These are phyloP conservation scores for Ennomos quercinarius DNA, from an alignment of 2,888 invertebrate species.

Conservation along the genomic window DNA sequence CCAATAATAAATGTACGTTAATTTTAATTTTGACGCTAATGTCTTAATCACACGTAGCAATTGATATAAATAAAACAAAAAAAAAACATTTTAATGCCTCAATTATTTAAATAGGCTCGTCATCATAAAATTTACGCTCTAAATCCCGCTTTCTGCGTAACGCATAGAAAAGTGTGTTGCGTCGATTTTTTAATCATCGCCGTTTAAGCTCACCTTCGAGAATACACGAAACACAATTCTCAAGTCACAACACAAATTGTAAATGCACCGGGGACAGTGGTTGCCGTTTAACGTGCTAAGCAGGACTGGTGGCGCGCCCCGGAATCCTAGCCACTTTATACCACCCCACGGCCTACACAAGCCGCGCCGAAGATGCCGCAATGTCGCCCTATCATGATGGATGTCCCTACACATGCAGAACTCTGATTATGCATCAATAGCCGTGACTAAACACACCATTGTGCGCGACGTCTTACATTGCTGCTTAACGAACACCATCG, in stretches of 20 bases:
- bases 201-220: slow-evolving; percentile 61
- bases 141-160: too few relatives aligned
- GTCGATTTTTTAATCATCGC: background rate
- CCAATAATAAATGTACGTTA: too few relatives aligned
- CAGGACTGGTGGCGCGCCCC: slow-evolving; percentile 74
- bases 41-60: too few relatives aligned
- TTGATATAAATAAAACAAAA: too few relatives aligned
- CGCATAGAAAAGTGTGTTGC: too few relatives aligned
- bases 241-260: slow-evolving; percentile 67
- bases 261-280: slow-evolving; percentile 60
- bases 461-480: slow-evolving; percentile 40
- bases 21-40: too few relatives aligned
- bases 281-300: slow-evolving; percentile 59
- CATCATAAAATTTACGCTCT: too few relatives aligned
- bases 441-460: slow-evolving; percentile 56
- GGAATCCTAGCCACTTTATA: slow-evolving; percentile 67
- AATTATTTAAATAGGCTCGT: too few relatives aligned
- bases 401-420: slow-evolving; percentile 55
- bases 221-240: slow-evolving; percentile 58
- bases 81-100: too few relatives aligned
- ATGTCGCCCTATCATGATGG: slow-evolving; percentile 68
- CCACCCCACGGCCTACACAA: slow-evolving; percentile 63
- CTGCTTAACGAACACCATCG: slow-evolving; percentile 39
- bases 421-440: slow-evolving; percentile 53
- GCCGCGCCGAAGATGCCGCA: slow-evolving; percentile 66